phyloP scores from a whole-genome alignment of 2,797 vertebrate genomes.

The Paramormyrops hopkinsi region DNA sequence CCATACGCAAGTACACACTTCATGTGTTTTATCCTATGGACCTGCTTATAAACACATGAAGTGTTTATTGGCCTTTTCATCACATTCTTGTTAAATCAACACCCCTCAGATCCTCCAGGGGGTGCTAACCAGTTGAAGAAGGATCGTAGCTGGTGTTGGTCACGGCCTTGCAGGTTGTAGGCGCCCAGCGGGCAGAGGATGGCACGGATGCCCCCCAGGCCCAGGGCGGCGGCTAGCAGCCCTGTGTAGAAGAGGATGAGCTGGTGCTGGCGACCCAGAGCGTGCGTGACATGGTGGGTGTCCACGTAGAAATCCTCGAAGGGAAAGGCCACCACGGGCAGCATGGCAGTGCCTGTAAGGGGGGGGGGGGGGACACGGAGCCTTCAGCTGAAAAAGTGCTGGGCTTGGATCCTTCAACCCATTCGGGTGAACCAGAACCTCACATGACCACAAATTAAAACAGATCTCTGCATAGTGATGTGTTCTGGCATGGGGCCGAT shows the following conservation, averaged over 20 bases:
- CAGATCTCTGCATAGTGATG: neutral
- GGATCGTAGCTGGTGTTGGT: conserved; percentile 66
- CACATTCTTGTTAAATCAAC: neutral
- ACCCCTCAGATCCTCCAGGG: neutral
- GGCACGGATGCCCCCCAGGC: conserved; percentile 78
- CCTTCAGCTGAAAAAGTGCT: neutral
- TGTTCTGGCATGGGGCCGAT: neutral
- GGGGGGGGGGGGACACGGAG: neutral
- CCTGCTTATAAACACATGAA: neutral
- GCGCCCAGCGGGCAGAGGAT: conserved; percentile 75
- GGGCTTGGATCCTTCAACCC: neutral
- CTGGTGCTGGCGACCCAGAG: conserved; percentile 61
- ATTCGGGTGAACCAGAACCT: neutral
- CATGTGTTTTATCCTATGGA: neutral
- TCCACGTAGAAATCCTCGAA: conserved; percentile 80
- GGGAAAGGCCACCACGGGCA: conserved; percentile 82
- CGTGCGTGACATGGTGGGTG: conserved; percentile 62
- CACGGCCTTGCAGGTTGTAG: conserved; percentile 65
- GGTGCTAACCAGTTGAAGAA: conserved; percentile 80
- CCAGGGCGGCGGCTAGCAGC: conserved; percentile 71
- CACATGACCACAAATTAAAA: neutral
- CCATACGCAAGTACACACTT: neutral
- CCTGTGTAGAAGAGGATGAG: conserved; percentile 73
- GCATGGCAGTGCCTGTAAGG: conserved; percentile 69
- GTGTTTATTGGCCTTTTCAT: neutral